A percentile compares a stretch with the other conserved stretches of the same genome.
Evolutionary conservation across 2,888 invertebrate genomes (phyloP).

Genomic region (Stenodema calcarata): DNA sequence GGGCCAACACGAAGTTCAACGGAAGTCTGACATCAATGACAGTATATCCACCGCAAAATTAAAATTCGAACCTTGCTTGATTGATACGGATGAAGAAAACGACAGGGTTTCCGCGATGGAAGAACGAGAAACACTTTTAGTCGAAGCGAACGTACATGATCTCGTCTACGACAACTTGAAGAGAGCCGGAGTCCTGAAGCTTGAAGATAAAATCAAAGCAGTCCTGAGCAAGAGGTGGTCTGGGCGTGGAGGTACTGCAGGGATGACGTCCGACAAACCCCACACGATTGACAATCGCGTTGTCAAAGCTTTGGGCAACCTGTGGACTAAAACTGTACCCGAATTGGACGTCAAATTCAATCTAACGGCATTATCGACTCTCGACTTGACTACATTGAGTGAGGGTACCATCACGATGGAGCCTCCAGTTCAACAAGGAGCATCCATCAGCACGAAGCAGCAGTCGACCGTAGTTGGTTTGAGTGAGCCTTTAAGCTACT

Average conservation of each 20-base stretch:
- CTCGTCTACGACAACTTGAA: constrained; percentile 35
- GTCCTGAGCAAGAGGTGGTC: neutral
- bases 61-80: constrained; percentile 71
- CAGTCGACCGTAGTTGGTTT: neutral
- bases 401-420: neutral
- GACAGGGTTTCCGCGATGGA: constrained; percentile 71
- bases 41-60: neutral
- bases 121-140: constrained; percentile 73
- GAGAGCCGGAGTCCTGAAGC: constrained; percentile 26
- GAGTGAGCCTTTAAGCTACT: neutral
- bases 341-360: neutral
- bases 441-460: neutral
- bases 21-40: too few species aligned
- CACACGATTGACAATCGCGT: neutral
- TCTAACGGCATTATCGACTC: neutral
- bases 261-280: neutral
- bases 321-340: neutral
- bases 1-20: too few species aligned
- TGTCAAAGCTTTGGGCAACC: neutral
- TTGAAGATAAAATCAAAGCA: constrained; percentile 38
- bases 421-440: neutral
- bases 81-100: constrained; percentile 75
- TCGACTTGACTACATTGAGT: neutral
- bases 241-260: neutral
- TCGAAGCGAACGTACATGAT: constrained; percentile 74